A percentile compares a stretch with the other conserved stretches of the same genome.
These are phyloP conservation scores for Idaea straminata DNA, from an alignment of 2,888 invertebrate species.

Conservation along the genomic window DNA sequence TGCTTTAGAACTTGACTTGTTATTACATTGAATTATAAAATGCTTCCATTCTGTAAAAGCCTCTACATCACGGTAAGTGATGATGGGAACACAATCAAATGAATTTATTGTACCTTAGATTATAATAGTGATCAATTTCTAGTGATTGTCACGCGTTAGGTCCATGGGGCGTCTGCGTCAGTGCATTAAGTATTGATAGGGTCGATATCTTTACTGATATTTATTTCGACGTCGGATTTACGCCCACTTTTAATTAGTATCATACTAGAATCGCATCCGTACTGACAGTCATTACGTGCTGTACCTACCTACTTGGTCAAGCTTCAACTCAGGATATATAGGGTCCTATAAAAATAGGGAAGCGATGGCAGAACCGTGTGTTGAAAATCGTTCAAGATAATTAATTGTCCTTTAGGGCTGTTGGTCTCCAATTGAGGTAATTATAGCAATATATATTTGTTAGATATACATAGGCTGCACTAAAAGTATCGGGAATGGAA, in stretches of 20 bases:
- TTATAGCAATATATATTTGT: too few relatives aligned
- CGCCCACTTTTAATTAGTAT: not conserved
- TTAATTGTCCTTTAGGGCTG: too few relatives aligned
- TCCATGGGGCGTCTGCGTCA: not conserved
- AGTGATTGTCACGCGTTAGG: not conserved
- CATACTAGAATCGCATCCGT: not conserved
- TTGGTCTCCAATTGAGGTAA: too few relatives aligned
- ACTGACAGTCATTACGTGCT: not conserved
- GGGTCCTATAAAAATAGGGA: not conserved
- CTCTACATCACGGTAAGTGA: slow-evolving; percentile 1
- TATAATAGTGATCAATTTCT: not conserved
- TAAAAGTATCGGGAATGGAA: too few relatives aligned
- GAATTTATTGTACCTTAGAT: not conserved
- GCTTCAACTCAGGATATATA: not conserved
- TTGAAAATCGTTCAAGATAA: not conserved
- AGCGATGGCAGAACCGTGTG: not conserved
- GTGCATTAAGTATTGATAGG: not conserved
- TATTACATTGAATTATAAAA: not conserved
- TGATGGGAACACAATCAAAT: not conserved
- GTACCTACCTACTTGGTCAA: not conserved
- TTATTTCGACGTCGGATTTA: not conserved
- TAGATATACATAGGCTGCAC: too few relatives aligned
- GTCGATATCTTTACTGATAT: not conserved
- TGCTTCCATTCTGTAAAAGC: not conserved
- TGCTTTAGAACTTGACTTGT: too few relatives aligned